Percentiles rank a stretch among this genome's conserved stretches.
Conservation (phyloP, 2,113 vertebrate genomes). For the Sterrhoptilus dennistouni region DNA sequence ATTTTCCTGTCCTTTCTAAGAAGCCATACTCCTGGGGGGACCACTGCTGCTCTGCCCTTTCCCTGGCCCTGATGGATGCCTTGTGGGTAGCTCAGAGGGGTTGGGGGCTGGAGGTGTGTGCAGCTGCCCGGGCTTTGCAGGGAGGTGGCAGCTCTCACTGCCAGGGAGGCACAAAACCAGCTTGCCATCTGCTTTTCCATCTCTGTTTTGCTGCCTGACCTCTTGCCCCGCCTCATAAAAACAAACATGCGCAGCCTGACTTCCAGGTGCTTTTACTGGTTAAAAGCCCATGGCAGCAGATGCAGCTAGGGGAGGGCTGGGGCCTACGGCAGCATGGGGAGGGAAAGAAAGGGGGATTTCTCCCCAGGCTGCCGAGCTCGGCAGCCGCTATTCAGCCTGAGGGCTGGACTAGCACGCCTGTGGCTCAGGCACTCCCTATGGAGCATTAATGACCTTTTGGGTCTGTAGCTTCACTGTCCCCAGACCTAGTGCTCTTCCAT, state of each 20-base stretch:
- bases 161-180: not conserved
- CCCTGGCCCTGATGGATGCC: fast-evolving
- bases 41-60: not conserved
- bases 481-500: constrained; percentile 17
- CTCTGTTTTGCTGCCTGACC: not conserved
- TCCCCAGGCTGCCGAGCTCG: not conserved
- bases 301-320: not conserved
- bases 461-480: constrained; percentile 26
- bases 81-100: not conserved
- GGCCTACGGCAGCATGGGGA: not conserved
- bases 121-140: fast-evolving
- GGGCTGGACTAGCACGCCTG: not conserved
- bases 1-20: not conserved
- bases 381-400: not conserved
- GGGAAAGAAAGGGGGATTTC: not conserved
- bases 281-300: not conserved
- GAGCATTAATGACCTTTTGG: constrained; percentile 9
- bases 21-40: not conserved
- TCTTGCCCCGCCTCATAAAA: not conserved
- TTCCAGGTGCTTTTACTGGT: constrained; percentile 22
- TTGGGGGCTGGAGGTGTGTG: not conserved
- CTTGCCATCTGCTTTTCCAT: not conserved
- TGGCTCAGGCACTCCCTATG: not conserved
- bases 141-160: not conserved
- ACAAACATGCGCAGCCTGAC: not conserved